Evolutionary conservation across 2,888 invertebrate genomes (phyloP), one percentile per base, ranked within the genome.

Genomic region (Gymnoscelis rufifasciata): DNA sequence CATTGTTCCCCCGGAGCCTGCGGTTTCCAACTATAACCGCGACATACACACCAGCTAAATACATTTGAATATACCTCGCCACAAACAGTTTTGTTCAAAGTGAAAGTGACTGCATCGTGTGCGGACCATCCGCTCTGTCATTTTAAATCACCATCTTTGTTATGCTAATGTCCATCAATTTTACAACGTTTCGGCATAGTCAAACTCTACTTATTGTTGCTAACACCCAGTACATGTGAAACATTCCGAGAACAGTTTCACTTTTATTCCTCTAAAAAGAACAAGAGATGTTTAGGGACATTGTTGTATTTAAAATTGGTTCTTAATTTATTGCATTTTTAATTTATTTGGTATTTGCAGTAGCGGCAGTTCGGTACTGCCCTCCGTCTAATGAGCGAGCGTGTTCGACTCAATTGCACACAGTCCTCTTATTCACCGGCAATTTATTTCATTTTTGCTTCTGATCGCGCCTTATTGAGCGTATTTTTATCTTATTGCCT

Each of bases 381-480:
- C 57, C 60, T 52, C 62, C 74, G 68, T 86, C 87, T 88, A 88
- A 88, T 88, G 88, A 88, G 88, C 87, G 74, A 75, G 70, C 87
- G 76, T 88, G 88, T 88, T 87, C 83, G 76, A 76, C 74, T 84
- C 86, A 84, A 87, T 87, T 88, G 87, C 86, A 80, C 84, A 83
- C 80, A 79, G 79, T 74, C 83, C 81, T 83, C 81, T 84, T 84
- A 84, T 83, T 83, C 86, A 78, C 78, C 71, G 81, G 84, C 86
- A 87, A 87, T 88, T 88, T 88, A 88, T 88, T 87, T 87, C 81
- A 88, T 88, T 88, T 88, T 88, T 87, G 87, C 84, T 71, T 87
- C 78, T 83, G 87, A 84, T 83, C 84, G 84, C 86, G 83, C 87
- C 87, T 87, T 88, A 88, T 87, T 83, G 83, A 83, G 86, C 68